A percentile compares a stretch with the other conserved stretches of the same genome.
phyloP scores from a whole-genome alignment of 2,888 invertebrate genomes.

The Leptothorax acervorum region DNA sequence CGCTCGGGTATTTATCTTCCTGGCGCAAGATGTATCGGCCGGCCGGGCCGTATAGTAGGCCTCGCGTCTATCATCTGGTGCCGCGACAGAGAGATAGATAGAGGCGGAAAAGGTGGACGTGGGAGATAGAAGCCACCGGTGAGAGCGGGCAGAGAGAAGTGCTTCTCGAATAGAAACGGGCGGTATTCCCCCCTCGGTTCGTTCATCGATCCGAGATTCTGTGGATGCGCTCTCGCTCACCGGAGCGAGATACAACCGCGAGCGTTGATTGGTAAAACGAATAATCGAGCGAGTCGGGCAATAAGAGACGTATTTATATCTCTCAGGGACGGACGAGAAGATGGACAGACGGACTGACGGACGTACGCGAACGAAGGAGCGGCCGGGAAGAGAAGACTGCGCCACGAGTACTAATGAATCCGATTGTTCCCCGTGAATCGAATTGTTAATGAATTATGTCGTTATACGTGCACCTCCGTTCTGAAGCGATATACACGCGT shows the following conservation, averaged over 20 bases:
- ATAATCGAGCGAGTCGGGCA: constrained; percentile 72
- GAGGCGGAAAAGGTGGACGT: constrained; percentile 31
- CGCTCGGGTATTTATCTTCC: constrained; percentile 71
- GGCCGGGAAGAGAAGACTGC: constrained; percentile 68
- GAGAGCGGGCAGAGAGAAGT: constrained; percentile 26
- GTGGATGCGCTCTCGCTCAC: constrained; percentile 63
- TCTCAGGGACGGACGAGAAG: constrained; percentile 61
- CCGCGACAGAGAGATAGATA: constrained; percentile 63
- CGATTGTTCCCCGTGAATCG: constrained; percentile 83
- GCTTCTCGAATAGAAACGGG: constrained; percentile 51
- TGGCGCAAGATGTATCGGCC: constrained; percentile 71
- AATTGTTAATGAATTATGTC: constrained; percentile 84
- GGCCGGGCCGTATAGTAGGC: constrained; percentile 49
- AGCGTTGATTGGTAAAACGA: constrained; percentile 77
- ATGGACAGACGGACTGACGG: constrained; percentile 65
- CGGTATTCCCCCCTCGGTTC: constrained; percentile 50
- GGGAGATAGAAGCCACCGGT: constrained; percentile 33
- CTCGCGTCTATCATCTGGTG: constrained; percentile 72
- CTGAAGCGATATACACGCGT: constrained; percentile 42
- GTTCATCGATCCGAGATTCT: constrained; percentile 72
- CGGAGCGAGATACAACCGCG: constrained; percentile 60
- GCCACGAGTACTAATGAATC: constrained; percentile 80
- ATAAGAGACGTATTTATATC: constrained; percentile 78
- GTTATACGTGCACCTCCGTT: constrained; percentile 68
- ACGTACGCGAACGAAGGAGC: constrained; percentile 57